Percentiles rank a stretch among this genome's conserved stretches.
Conservation (phyloP, 2,888 invertebrate genomes). For the Conistra vaccinii region DNA sequence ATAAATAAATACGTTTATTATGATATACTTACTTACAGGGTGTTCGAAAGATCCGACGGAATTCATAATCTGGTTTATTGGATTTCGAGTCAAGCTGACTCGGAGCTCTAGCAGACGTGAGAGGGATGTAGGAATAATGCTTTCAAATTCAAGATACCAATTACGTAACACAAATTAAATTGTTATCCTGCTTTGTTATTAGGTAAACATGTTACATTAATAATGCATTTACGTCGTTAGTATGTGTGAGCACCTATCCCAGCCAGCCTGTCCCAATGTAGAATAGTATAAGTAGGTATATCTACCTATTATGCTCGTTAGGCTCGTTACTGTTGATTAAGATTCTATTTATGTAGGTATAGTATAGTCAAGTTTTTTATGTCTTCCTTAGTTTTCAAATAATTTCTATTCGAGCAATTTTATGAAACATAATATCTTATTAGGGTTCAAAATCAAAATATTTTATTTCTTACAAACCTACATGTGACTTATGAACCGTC, state of each 20-base stretch:
- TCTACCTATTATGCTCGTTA: neutral
- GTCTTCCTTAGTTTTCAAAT: neutral
- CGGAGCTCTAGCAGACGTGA: constrained; percentile 72
- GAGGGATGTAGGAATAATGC: constrained; percentile 64
- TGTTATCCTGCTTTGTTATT: constrained; percentile 23
- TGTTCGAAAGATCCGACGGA: constrained; percentile 64
- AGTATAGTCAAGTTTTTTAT: neutral
- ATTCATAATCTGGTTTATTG: constrained; percentile 78
- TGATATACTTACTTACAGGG: constrained; percentile 5
- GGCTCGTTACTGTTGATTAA: neutral
- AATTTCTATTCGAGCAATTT: too few relatives aligned
- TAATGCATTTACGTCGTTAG: neutral
- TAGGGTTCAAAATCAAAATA: too few relatives aligned
- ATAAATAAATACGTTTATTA: constrained; percentile 34
- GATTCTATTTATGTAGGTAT: neutral
- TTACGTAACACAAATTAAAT: constrained; percentile 50
- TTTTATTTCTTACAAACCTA: too few relatives aligned
- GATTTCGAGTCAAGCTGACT: constrained; percentile 68
- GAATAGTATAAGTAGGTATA: too few relatives aligned
- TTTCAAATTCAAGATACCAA: constrained; percentile 63
- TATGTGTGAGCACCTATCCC: neutral
- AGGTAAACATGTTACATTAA: neutral
- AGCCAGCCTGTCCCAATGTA: neutral
- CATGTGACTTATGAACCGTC: too few relatives aligned
- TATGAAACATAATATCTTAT: too few relatives aligned